Percentiles rank a stretch among this genome's conserved stretches.
phyloP scores from a whole-genome alignment of 2,888 invertebrate species.

The Unio delphinus region DNA sequence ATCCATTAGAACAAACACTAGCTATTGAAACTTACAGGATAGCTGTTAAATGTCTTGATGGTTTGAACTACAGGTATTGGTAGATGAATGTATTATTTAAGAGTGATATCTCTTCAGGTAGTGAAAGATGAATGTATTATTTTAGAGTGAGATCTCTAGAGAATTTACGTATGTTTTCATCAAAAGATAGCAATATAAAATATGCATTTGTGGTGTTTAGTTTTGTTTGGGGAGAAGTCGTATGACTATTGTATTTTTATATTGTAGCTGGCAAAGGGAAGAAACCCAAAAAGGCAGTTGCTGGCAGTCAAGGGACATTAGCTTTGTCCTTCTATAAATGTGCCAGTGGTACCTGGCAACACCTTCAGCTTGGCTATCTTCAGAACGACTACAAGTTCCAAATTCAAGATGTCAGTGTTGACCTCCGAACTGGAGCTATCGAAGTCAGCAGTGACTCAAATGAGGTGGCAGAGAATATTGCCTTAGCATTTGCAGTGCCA shows the following conservation, averaged over 20 bases:
- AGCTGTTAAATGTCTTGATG: too few relatives aligned
- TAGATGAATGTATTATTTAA: too few relatives aligned
- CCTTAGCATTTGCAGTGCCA: slow-evolving; percentile 72
- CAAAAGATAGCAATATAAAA: too few relatives aligned
- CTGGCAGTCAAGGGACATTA: slow-evolving; percentile 66
- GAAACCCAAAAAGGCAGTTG: slow-evolving; percentile 59
- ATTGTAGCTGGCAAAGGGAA: slow-evolving; percentile 44
- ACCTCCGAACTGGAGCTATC: slow-evolving; percentile 59
- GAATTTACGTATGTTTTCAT: too few relatives aligned
- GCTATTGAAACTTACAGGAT: too few relatives aligned
- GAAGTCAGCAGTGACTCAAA: slow-evolving; percentile 44
- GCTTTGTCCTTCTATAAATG: slow-evolving; percentile 57
- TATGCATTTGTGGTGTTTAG: too few relatives aligned
- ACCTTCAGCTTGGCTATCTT: slow-evolving; percentile 49
- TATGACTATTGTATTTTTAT: background rate
- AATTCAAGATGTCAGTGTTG: slow-evolving; percentile 50
- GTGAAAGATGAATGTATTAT: too few relatives aligned
- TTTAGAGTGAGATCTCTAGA: too few relatives aligned
- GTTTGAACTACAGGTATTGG: too few relatives aligned
- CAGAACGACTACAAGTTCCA: slow-evolving; percentile 45
- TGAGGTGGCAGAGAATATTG: slow-evolving; percentile 72
- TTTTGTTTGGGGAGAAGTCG: too few relatives aligned
- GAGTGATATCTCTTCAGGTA: too few relatives aligned
- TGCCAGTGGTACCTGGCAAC: slow-evolving; percentile 41
- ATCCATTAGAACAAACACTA: too few relatives aligned